phyloP scores from a whole-genome alignment of 2,888 invertebrate species.

The Orgyia antiqua region DNA sequence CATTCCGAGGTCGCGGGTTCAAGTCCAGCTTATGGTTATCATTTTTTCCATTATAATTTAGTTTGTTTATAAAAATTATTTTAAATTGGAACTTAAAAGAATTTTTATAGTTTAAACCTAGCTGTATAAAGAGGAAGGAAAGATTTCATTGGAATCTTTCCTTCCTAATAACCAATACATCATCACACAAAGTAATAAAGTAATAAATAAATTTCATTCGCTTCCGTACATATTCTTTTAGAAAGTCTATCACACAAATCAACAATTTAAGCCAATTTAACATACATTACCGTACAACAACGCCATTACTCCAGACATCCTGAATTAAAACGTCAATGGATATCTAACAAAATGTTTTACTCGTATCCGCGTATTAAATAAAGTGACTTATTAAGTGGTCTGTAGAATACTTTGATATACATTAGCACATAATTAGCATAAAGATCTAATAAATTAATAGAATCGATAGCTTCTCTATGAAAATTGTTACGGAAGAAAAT shows the following conservation, averaged over 20 bases:
- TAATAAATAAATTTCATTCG: conserved; percentile 22
- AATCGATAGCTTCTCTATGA: conserved; percentile 17
- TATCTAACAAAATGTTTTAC: conserved; percentile 12
- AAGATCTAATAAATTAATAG: conserved; percentile 13
- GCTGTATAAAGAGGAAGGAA: no score
- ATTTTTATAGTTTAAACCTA: no score
- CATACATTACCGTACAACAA: conserved; percentile 25
- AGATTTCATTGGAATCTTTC: no score
- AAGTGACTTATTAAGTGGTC: conserved; percentile 17
- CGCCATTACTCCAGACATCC: conserved; percentile 11
- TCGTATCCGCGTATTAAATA: conserved; percentile 7
- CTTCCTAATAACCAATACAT: no score
- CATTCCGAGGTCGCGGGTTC: no score
- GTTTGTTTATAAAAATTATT: no score
- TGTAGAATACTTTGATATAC: conserved; percentile 23
- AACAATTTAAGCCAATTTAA: conserved; percentile 18
- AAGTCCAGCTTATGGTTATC: no score
- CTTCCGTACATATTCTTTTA: conserved; percentile 36
- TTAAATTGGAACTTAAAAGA: no score
- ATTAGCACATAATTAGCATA: conserved; percentile 23
- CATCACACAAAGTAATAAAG: no score
- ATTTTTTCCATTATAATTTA: no score
- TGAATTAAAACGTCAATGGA: conserved; percentile 22
- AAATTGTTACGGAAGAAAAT: conserved; percentile 10
- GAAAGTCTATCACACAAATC: conserved; percentile 29